Conservation (phyloP, 2,113 vertebrate species). For the Lampris incognitus region DNA sequence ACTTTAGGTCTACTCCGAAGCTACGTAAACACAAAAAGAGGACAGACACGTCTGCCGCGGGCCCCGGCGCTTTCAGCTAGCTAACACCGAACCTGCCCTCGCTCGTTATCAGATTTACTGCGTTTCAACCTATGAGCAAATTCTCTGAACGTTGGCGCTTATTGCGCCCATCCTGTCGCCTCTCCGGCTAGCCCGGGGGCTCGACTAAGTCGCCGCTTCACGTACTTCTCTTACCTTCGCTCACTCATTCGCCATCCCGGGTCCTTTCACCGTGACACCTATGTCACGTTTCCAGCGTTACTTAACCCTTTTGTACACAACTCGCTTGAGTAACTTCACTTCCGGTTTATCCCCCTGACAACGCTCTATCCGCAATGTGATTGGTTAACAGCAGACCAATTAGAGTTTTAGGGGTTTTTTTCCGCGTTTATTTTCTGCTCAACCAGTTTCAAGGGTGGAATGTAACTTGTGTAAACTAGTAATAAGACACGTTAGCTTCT, state of each 20-base stretch:
- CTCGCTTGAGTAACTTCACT: slow-evolving; percentile 21
- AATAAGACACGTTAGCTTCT: no score
- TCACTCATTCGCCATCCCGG: background rate
- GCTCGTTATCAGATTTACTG: no score
- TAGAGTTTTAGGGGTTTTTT: background rate
- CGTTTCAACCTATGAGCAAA: no score
- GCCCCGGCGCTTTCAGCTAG: background rate
- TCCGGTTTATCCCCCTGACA: slow-evolving; percentile 64
- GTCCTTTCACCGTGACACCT: background rate
- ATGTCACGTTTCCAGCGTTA: no score
- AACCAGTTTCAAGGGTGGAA: no score
- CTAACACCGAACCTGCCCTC: background rate
- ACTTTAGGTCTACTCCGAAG: background rate
- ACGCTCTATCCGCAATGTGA: slow-evolving; percentile 15
- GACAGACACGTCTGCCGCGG: background rate
- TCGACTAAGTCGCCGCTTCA: no score
- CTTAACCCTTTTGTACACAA: no score
- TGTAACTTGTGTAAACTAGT: no score
- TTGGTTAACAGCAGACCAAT: slow-evolving; percentile 57
- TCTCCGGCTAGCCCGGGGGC: no score
- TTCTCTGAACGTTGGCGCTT: no score
- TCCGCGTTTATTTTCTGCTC: no score
- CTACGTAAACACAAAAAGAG: background rate
- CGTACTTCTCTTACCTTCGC: slow-evolving; percentile 48
- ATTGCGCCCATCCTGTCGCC: no score